Evolutionary conservation across 1,140 invertebrate species (phyloP).

Genomic region (Plodia interpunctella): DNA sequence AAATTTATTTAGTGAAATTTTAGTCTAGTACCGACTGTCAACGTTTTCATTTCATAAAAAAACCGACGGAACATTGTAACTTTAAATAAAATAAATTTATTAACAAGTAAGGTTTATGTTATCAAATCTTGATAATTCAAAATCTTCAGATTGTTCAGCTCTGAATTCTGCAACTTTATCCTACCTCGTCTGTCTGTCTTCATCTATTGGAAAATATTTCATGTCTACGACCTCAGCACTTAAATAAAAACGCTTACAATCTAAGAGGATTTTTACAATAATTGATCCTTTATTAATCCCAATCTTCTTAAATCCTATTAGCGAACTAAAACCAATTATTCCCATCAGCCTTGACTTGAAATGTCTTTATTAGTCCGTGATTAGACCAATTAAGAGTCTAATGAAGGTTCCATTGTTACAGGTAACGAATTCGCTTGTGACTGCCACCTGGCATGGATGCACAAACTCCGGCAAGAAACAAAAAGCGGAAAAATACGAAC

Average conservation of each 20-base stretch:
- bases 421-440: constrained; percentile 88
- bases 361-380: constrained; percentile 37
- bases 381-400: constrained; percentile 41
- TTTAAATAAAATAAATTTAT: too few relatives aligned
- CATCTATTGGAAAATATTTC: too few relatives aligned
- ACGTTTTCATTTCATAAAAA: too few relatives aligned
- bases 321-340: constrained; percentile 33
- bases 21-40: too few relatives aligned
- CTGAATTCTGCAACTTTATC: too few relatives aligned
- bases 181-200: too few relatives aligned
- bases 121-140: too few relatives aligned
- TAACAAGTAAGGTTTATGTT: too few relatives aligned
- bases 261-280: not conserved
- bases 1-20: too few relatives aligned
- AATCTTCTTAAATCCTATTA: constrained; percentile 19
- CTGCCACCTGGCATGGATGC: constrained; percentile 87
- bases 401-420: constrained; percentile 70
- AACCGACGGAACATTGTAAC: too few relatives aligned
- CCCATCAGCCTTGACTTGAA: constrained; percentile 13
- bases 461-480: constrained; percentile 84
- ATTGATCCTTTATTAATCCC: not conserved
- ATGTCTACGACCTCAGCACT: too few relatives aligned
- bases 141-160: too few relatives aligned
- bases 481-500: constrained; percentile 82
- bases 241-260: not conserved